Evolutionary conservation across 2,797 vertebrate species (phyloP).

Genomic region (Falco cherrug): DNA sequence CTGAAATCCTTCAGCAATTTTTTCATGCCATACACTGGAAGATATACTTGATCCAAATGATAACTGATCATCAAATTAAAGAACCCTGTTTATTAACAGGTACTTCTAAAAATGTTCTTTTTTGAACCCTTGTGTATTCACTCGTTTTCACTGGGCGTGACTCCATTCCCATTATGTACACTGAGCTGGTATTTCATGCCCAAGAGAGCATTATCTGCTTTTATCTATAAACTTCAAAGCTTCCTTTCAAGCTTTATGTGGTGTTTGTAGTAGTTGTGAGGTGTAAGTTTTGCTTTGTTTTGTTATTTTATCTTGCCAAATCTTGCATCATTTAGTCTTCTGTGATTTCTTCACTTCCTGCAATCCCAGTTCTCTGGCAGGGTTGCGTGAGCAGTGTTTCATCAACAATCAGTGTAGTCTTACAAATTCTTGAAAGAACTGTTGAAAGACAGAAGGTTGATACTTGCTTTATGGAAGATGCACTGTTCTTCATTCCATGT

Average conservation of each 20-base stretch:
- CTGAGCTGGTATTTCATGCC: neutral
- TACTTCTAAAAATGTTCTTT: neutral
- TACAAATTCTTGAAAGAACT: neutral
- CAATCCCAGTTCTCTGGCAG: neutral
- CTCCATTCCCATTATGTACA: neutral
- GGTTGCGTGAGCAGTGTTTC: neutral
- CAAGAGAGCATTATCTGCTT: conserved; percentile 1
- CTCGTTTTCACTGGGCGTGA: neutral
- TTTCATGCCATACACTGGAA: fast-evolving
- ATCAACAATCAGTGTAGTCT: neutral
- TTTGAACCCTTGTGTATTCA: neutral
- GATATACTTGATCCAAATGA: fast-evolving
- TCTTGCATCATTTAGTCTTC: neutral
- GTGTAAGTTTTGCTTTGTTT: neutral
- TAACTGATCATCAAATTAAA: neutral
- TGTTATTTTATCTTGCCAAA: conserved; percentile 13
- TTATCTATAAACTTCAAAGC: neutral
- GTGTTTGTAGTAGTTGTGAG: neutral
- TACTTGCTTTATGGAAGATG: neutral
- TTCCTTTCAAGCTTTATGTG: neutral
- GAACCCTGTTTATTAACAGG: neutral
- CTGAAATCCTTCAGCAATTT: neutral
- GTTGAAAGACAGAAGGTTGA: neutral
- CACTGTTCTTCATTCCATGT: neutral
- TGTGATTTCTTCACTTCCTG: conserved; percentile 48